A percentile compares a stretch with the other conserved stretches of the same genome.
Conservation (phyloP, 2,888 invertebrate species). For the Aporophyla lueneburgensis region DNA sequence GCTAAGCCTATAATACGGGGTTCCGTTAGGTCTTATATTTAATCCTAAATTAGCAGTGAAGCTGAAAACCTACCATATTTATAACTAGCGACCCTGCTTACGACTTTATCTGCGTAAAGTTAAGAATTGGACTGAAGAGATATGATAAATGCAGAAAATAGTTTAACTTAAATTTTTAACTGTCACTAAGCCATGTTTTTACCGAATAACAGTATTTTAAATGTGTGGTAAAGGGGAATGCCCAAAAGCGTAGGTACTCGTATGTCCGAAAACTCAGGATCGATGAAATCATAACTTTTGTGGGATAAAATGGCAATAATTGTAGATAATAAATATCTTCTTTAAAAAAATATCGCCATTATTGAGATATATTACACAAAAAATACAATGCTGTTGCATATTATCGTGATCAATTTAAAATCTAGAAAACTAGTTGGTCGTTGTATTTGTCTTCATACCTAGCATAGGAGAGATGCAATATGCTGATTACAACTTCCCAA, state of each 20-base stretch:
- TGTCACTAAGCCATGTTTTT: background rate
- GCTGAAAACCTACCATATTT: conserved; percentile 25
- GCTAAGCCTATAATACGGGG: conserved; percentile 33
- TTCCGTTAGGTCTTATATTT: conserved; percentile 28
- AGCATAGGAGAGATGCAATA: background rate
- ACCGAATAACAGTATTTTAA: background rate
- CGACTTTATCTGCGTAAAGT: background rate
- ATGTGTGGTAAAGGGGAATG: background rate
- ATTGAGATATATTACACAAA: no score
- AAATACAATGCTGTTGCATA: background rate
- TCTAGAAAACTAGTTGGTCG: background rate
- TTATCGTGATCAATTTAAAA: background rate
- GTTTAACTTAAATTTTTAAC: background rate
- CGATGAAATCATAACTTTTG: background rate
- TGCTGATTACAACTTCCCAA: background rate
- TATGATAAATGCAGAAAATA: no score
- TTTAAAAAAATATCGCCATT: no score
- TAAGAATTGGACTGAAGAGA: no score
- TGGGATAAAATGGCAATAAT: no score
- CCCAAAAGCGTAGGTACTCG: background rate
- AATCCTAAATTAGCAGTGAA: conserved; percentile 13
- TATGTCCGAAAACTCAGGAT: background rate
- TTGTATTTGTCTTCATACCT: background rate
- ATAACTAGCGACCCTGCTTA: background rate
- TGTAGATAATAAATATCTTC: no score